A percentile compares a stretch with the other conserved stretches of the same genome.
Conservation (phyloP, 1,140 invertebrate species). For the Temnothorax nylanderi region DNA sequence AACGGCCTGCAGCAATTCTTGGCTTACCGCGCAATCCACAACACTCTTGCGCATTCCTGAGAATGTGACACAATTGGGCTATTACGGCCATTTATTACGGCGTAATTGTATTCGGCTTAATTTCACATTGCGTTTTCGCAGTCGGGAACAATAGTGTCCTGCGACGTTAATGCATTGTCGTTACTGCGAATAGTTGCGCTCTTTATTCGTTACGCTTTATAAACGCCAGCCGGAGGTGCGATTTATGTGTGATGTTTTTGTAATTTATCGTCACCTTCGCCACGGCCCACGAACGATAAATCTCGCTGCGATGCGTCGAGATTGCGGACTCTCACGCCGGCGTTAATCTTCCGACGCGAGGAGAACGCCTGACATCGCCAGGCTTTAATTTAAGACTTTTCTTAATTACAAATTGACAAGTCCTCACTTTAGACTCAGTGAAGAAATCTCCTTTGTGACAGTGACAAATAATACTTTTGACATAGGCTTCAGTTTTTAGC, state of each 20-base stretch:
- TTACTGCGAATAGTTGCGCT: conserved; percentile 59
- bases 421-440: neutral
- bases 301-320: conserved; percentile 55
- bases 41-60: conserved; percentile 71
- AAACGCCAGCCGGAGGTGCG: conserved; percentile 45
- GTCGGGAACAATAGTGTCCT: conserved; percentile 67
- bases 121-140: conserved; percentile 73
- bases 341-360: conserved; percentile 55
- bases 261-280: conserved; percentile 61
- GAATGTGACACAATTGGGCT: conserved; percentile 74
- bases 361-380: conserved; percentile 32
- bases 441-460: neutral
- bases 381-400: conserved; percentile 44
- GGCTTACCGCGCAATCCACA: conserved; percentile 73
- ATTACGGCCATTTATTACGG: conserved; percentile 73
- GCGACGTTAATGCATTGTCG: conserved; percentile 70
- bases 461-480: conserved; percentile 17
- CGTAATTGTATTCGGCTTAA: conserved; percentile 76
- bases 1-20: conserved; percentile 71
- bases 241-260: conserved; percentile 63
- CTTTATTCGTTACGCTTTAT: conserved; percentile 61
- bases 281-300: conserved; percentile 49
- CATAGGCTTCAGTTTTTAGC: neutral
- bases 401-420: conserved; percentile 56
- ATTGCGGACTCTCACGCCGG: conserved; percentile 54